phyloP scores from a whole-genome alignment of 2,888 invertebrate genomes.

The Catocala fraxini region DNA sequence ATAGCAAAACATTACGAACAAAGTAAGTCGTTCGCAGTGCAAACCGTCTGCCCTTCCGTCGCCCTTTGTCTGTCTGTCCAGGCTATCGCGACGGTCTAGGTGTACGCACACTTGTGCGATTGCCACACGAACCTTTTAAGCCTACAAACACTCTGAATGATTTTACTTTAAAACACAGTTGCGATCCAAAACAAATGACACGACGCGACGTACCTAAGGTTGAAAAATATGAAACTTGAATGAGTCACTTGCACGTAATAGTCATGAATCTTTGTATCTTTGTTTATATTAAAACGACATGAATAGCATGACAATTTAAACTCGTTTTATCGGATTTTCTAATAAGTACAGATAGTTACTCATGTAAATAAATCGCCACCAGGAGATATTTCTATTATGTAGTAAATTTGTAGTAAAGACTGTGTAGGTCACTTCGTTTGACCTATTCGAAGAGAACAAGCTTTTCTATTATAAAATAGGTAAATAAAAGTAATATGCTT shows the following conservation, averaged over 20 bases:
- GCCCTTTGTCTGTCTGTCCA: slow-evolving; percentile 62
- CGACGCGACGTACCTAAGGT: background rate
- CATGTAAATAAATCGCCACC: no score
- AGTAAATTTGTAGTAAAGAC: slow-evolving; percentile 24
- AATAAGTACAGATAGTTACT: no score
- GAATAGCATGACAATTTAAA: background rate
- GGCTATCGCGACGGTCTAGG: slow-evolving; percentile 40
- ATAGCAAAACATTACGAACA: slow-evolving; percentile 27
- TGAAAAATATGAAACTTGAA: slow-evolving; percentile 9
- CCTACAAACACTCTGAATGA: slow-evolving; percentile 38
- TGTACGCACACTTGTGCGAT: slow-evolving; percentile 33
- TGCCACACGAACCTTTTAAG: slow-evolving; percentile 20
- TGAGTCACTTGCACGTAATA: slow-evolving; percentile 3
- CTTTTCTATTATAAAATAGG: slow-evolving; percentile 47
- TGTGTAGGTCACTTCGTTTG: slow-evolving; percentile 41
- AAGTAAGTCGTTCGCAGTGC: slow-evolving; percentile 46
- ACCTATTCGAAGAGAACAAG: slow-evolving; percentile 42
- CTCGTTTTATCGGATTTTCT: no score
- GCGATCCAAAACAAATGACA: slow-evolving; percentile 12
- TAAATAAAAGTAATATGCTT: slow-evolving; percentile 58
- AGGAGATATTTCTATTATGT: background rate
- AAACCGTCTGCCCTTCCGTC: slow-evolving; percentile 71
- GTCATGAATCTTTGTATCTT: background rate
- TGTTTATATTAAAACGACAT: background rate
- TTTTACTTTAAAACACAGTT: slow-evolving; percentile 21